Conservation (phyloP, 1,140 invertebrate genomes). For the Rhyzopertha dominica region DNA sequence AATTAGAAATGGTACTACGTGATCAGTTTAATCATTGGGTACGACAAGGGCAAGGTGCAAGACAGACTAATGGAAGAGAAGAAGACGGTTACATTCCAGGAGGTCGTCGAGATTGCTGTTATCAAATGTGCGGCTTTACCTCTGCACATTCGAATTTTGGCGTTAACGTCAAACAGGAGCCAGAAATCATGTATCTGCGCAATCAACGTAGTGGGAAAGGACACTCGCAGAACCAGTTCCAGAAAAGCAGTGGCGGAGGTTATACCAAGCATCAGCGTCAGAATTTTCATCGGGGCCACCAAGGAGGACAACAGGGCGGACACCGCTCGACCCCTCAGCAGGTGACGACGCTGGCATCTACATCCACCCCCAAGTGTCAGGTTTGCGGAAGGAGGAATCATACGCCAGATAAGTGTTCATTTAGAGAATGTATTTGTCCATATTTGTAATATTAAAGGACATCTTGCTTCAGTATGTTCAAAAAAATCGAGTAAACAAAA, state of each 20-base stretch:
- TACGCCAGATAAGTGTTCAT: background rate
- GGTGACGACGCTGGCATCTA: background rate
- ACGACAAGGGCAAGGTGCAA: slow-evolving; percentile 10
- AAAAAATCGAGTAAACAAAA: background rate
- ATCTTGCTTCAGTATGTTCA: background rate
- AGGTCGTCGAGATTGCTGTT: slow-evolving; percentile 10
- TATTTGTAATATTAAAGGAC: background rate
- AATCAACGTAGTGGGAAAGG: too few species aligned
- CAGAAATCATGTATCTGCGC: too few species aligned
- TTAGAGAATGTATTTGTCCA: slow-evolving; percentile 11
- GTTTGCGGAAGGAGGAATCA: slow-evolving; percentile 10
- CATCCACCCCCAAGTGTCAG: background rate
- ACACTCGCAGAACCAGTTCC: too few species aligned
- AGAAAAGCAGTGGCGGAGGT: too few species aligned
- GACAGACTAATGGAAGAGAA: slow-evolving; percentile 16
- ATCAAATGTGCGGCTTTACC: slow-evolving; percentile 3
- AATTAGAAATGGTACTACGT: slow-evolving; percentile 5
- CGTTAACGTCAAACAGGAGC: slow-evolving; percentile 6
- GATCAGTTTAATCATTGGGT: slow-evolving; percentile 12
- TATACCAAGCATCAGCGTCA: too few species aligned
- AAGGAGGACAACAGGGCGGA: too few species aligned
- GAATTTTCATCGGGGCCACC: too few species aligned
- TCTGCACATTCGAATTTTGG: too few species aligned
- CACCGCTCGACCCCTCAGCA: too few species aligned
- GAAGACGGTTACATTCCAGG: slow-evolving; percentile 11